These are phyloP conservation scores for Empidonax traillii DNA, from an alignment of 2,113 vertebrate genomes.

Conservation along the genomic window DNA sequence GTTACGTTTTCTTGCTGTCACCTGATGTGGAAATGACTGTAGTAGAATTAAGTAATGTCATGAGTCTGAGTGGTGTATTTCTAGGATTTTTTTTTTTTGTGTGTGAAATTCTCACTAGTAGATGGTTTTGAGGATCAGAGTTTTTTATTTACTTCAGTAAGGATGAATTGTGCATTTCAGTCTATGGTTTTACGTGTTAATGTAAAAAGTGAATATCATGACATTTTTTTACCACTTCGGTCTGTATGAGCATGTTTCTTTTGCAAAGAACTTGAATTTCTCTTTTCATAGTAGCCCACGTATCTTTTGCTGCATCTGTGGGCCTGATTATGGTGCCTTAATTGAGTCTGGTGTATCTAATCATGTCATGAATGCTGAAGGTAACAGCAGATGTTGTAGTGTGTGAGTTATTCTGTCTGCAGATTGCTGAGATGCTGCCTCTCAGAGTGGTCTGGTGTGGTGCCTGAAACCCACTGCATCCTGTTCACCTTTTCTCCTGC, in stretches of 20 bases:
- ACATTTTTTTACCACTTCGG: background rate
- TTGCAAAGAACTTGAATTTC: background rate
- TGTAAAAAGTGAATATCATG: background rate
- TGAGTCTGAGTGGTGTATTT: background rate
- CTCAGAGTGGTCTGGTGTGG: background rate
- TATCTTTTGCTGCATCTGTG: background rate
- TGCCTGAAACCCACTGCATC: rapidly evolving
- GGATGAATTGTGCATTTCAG: background rate
- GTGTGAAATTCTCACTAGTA: background rate
- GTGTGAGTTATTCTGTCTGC: background rate
- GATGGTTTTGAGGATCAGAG: background rate
- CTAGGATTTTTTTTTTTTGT: background rate
- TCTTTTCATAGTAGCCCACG: background rate
- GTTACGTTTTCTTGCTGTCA: background rate
- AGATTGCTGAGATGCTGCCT: background rate
- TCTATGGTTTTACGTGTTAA: background rate
- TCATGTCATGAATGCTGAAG: background rate
- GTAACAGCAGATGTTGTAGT: background rate
- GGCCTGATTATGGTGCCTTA: background rate
- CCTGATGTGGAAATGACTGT: background rate
- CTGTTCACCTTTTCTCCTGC: background rate
- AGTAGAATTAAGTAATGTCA: background rate
- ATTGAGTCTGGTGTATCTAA: background rate
- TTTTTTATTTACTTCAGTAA: background rate
- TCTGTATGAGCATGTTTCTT: background rate